Conservation (phyloP, 2,888 invertebrate genomes). For the Lymantria dispar region DNA sequence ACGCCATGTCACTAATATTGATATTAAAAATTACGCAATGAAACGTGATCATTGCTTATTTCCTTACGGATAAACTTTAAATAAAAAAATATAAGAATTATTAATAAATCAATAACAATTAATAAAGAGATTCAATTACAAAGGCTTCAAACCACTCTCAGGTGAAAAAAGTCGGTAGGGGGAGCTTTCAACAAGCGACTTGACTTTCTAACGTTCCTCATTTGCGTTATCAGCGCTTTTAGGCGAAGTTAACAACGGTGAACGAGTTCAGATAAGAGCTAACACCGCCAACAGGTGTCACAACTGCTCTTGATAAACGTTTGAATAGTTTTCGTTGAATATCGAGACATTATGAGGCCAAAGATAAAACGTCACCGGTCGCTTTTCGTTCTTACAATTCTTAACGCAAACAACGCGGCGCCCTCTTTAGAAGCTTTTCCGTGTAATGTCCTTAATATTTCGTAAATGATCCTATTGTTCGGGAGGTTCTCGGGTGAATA, state of each 20-base stretch:
- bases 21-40: no score
- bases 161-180: background rate
- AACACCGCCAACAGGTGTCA: conserved; percentile 59
- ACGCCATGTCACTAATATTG: no score
- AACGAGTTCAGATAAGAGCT: conserved; percentile 28
- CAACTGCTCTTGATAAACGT: conserved; percentile 29
- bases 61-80: no score
- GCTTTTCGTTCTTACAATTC: conserved; percentile 36
- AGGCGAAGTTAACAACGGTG: conserved; percentile 21
- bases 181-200: background rate
- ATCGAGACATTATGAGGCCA: conserved; percentile 40
- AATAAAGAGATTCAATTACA: background rate
- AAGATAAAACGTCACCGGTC: conserved; percentile 37
- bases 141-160: background rate
- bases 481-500: conserved; percentile 33
- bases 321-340: conserved; percentile 60
- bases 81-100: no score
- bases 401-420: conserved; percentile 37
- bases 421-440: conserved; percentile 51
- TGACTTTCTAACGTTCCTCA: conserved; percentile 12
- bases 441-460: conserved; percentile 60
- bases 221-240: conserved; percentile 28
- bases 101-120: no score
- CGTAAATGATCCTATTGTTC: conserved; percentile 47
- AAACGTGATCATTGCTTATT: no score